Base-by-base conservation (phyloP, 2,888 invertebrate genomes). In the Mythimna vitellina region DNA sequence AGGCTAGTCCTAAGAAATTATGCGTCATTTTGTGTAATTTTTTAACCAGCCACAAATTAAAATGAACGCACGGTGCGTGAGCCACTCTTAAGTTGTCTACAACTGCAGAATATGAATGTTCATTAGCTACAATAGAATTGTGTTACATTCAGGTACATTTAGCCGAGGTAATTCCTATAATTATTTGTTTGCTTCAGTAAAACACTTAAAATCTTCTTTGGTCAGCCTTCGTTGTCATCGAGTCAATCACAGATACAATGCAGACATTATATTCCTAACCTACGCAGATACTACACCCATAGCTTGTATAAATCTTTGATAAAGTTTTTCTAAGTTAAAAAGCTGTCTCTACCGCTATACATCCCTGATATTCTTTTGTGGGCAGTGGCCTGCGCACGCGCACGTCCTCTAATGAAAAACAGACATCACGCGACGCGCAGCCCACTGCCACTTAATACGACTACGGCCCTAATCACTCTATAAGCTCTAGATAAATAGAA, bases 401-500 rank as follows among this genome's bases (percentile, higher is more conserved):
- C 73, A 53, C n/a, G 14, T 29, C 58, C 14, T 72, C 25, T 51
- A 72, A 53, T 73, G 57, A 71, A 68, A 38, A 42, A 53, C 46
- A 20, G 29, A 17, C 46, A 22, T n/a, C 60, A 25, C 56, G 65
- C 79, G 68, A 42, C 71, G 25, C 84, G 63, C 88, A 86, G 84
- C 74, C 42, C 84, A 73, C 80, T 73, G 83, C 80, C 80, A n/a
- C 86, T 89, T 90, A 89, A 69, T 74, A 79, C 74, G 67, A 84
- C 92, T 93, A 94, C 89, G 87, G 93, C 93, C 94, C 96, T 96
- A 96, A 91, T 82, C 94, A 90, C 89, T 89, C 96, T 96, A 96
- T 96, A 96, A 96, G 96, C 96, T 96, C 96, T 95, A 96, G 92
- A 91, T 92, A 94, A 92, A 94, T 95, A 94, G 93, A 95, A 92